Conservation (phyloP, 2,888 invertebrate genomes). For the Pristionchus maxplancki region DNA sequence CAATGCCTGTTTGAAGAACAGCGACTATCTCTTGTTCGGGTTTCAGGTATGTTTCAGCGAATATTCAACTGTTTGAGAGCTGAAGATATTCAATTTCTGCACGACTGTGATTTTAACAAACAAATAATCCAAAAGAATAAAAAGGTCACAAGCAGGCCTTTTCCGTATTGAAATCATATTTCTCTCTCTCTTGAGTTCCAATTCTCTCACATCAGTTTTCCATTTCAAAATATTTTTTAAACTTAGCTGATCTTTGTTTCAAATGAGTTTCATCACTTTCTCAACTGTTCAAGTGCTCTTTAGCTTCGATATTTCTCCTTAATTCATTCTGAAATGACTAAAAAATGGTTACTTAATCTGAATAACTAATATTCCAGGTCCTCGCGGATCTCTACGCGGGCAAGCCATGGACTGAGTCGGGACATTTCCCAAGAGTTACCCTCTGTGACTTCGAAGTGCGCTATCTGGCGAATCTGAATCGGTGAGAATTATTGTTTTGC, state of each 20-base stretch:
- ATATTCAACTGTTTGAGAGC: not conserved
- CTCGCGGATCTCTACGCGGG: constrained; percentile 71
- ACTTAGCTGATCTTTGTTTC: too few species aligned
- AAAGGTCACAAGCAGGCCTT: not conserved
- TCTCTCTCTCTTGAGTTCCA: too few species aligned
- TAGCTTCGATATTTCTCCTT: too few species aligned
- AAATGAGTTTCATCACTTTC: not conserved
- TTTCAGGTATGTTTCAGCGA: constrained; percentile 66
- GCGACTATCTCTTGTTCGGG: constrained; percentile 72
- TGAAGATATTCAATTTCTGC: not conserved
- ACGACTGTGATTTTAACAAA: not conserved
- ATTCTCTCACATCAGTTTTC: too few species aligned
- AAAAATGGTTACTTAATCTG: too few species aligned
- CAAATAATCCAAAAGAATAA: not conserved
- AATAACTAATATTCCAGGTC: constrained; percentile 58
- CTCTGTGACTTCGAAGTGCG: constrained; percentile 77
- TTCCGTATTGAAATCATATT: too few species aligned
- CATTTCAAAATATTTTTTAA: too few species aligned
- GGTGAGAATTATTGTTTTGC: not conserved
- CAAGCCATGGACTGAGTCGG: constrained; percentile 75
- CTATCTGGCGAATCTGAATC: constrained; percentile 75
- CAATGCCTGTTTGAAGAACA: constrained; percentile 73
- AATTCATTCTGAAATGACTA: not conserved
- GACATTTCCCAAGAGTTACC: constrained; percentile 76
- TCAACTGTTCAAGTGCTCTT: not conserved